Evolutionary conservation across 2,797 vertebrate species (phyloP), one percentile per base, ranked within the genome.

Genomic region (Ptychobarbus kaznakovi): DNA sequence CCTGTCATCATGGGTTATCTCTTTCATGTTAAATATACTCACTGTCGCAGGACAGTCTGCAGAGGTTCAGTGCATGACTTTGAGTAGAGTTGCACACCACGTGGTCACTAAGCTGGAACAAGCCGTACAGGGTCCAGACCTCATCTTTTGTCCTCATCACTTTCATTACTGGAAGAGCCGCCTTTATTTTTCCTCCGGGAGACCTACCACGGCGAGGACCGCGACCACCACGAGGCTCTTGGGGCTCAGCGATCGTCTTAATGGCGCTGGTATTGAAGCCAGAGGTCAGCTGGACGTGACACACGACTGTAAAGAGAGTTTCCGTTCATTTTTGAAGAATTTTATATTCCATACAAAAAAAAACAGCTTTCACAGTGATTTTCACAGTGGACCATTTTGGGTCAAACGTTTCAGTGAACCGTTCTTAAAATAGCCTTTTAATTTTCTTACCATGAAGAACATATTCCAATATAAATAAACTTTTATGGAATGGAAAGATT

Each of bases 31-130:
- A 44, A 22, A 15, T 74, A 32, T 61, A 90, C 91, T 93, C 80
- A 94, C 93, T 4, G n/a, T 5, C 0, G 75, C 94, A 94, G 42
- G 44, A 2, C 2, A 77, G 65, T 0, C 1, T 1, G 32, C 94
- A 94, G 87, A 92, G 32, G 86, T 92, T 90, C 49, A 44, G 51
- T 0, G 85, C 84, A 1, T 0, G 0, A 2, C 18, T 38, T 0
- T 1, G 0, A 13, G 58, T 40, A 8, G 86, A 51, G 8, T 15
- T 88, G 89, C 94, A 94, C 85, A 77, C 87, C 77, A 91, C 76
- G 3, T 66, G 61, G 15, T 69, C 22, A 1, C 90, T 87, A 35
- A 94, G 90, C 84, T 94, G 93, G 89, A 94, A 93, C 20, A 93
- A 56, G 2, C 94, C 94, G 0, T 91, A 92, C 11, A 90, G 80